phyloP scores from a whole-genome alignment of 2,888 invertebrate genomes.

The Diadegma fenestrale region DNA sequence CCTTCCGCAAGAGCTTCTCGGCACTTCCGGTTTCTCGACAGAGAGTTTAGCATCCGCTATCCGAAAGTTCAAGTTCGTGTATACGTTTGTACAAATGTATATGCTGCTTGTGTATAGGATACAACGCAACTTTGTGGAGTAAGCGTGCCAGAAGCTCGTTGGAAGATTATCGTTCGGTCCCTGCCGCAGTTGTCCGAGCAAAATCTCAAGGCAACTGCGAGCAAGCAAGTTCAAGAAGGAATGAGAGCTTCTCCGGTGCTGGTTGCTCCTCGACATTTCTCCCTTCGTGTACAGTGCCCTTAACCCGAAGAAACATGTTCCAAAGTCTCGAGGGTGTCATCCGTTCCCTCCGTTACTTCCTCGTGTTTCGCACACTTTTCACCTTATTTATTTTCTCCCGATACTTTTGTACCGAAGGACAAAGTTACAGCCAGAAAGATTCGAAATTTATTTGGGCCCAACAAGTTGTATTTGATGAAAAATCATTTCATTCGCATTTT shows the following conservation, averaged over 20 bases:
- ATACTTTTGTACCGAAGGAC: background rate
- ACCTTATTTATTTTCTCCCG: background rate
- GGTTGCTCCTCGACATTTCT: slow-evolving; percentile 29
- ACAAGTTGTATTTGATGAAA: background rate
- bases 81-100: background rate
- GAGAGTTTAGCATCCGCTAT: slow-evolving; percentile 29
- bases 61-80: slow-evolving; percentile 10
- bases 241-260: slow-evolving; percentile 34
- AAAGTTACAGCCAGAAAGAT: background rate
- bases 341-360: slow-evolving; percentile 42
- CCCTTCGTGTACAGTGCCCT: slow-evolving; percentile 33
- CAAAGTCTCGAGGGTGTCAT: slow-evolving; percentile 65
- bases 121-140: slow-evolving; percentile 45
- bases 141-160: slow-evolving; percentile 55
- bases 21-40: slow-evolving; percentile 21
- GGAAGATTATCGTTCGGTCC: slow-evolving; percentile 51
- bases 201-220: slow-evolving; percentile 20
- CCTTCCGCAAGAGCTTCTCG: slow-evolving; percentile 4
- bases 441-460: background rate
- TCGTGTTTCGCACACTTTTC: slow-evolving; percentile 1
- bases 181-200: slow-evolving; percentile 31
- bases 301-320: slow-evolving; percentile 43
- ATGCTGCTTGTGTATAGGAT: background rate
- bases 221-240: slow-evolving; percentile 17
- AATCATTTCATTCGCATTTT: background rate